Base-by-base conservation (phyloP, 37 sponge, comb jelly and placozoan genomes). In the Oscarella lobularis region DNA sequence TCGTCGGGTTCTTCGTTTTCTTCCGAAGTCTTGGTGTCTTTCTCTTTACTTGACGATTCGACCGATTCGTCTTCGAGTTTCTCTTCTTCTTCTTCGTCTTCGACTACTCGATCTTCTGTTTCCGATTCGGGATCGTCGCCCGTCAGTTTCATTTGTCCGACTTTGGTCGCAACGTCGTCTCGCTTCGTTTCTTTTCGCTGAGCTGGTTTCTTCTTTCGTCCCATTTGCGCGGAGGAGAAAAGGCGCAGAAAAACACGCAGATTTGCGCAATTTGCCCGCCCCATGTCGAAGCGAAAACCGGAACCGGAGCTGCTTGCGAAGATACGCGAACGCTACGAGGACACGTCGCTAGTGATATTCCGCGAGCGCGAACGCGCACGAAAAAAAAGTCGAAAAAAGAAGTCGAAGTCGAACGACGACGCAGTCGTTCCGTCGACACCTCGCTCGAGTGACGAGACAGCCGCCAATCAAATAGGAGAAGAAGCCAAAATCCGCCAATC, bases 51-150 rank as follows among this genome's bases (percentile, higher is more conserved):
- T 1, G 33, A 66, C 31, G 14, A 41, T 30, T 3, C 35, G 67
- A 3, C 9, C 9, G 66, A 74, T 54, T 39, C 66, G 30, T 73
- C 35, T 33, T 54, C 65, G 20, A 27, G 29, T n/a, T 73, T 41
- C 4, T 73, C 38, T 34, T 30, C 74, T 3, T 3, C 20, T 3
- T 73, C 74, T 2, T 81, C 75, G 1, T 67, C 35, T n/a, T 74
- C 60, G 3, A 69, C 39, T 14, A 65, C 72, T 6, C 27, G 37
- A 37, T 66, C 37, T 32, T 80, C 76, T 14, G 75, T 76, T 48
- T 80, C 66, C 30, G 73, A 29, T 2, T 73, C 75, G 0, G 41
- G 75, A 74, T 29, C 66, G 31, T 4, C 74, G 2, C 4, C 27
- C 33, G 20, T 69, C 72, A 69, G 35, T 9, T 6, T 9, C 9